Evolutionary conservation across 2,113 vertebrate species (phyloP).

Genomic region (Dipodomys merriami): DNA sequence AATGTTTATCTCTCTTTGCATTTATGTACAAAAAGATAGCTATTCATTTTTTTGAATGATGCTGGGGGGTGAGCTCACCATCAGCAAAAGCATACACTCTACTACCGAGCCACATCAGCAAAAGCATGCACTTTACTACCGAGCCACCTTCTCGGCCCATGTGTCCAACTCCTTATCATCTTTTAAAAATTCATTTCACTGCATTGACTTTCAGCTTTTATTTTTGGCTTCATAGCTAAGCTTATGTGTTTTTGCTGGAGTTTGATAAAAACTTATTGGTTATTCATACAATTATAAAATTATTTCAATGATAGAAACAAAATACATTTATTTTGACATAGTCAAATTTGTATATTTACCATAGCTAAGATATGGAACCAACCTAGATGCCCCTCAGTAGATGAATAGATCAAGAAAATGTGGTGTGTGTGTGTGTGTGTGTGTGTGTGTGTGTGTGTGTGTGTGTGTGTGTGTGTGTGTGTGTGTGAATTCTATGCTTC

Average conservation of each 20-base stretch:
- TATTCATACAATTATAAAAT: neutral
- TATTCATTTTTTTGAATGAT: neutral
- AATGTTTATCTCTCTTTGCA: too few species aligned
- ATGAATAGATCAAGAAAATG: too few species aligned
- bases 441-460: too few species aligned
- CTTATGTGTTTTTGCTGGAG: too few species aligned
- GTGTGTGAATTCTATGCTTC: too few species aligned
- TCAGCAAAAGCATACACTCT: too few species aligned
- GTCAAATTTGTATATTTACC: neutral
- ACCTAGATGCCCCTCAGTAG: too few species aligned
- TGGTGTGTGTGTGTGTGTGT: too few species aligned
- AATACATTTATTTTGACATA: neutral
- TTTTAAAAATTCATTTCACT: conserved; percentile 19
- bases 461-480: too few species aligned
- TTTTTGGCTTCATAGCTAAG: too few species aligned
- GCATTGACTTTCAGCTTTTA: neutral
- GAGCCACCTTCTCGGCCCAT: neutral
- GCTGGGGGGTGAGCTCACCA: neutral
- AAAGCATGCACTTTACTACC: neutral
- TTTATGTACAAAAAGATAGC: too few species aligned
- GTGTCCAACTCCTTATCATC: neutral
- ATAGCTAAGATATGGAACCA: too few species aligned
- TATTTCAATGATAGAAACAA: neutral
- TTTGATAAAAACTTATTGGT: neutral
- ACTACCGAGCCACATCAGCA: neutral